Evolutionary conservation across 2,113 vertebrate species (phyloP).

Genomic region (Chaetodon auriga): DNA sequence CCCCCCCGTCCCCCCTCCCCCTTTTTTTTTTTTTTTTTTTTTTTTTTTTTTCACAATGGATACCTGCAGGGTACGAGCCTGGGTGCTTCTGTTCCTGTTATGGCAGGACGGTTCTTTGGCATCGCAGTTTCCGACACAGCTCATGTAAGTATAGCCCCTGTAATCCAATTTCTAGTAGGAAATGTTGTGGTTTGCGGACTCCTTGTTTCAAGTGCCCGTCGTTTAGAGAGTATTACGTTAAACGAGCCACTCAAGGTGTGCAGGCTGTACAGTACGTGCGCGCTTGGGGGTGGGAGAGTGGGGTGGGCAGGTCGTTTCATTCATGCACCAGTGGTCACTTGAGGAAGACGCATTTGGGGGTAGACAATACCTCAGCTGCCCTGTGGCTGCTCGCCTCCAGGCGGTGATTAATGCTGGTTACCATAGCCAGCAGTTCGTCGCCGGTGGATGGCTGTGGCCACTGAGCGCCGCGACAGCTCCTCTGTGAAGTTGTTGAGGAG

Average conservation of each 20-base stretch:
- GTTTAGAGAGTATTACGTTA: background rate
- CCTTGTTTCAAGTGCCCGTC: conserved; percentile 1
- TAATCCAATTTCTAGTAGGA: conserved; percentile 48
- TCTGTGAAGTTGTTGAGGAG: conserved; percentile 64
- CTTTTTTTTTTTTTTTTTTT: background rate
- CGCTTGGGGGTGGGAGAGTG: conserved; percentile 11
- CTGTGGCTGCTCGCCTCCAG: conserved; percentile 10
- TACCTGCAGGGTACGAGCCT: conserved; percentile 88
- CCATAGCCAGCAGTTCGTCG: conserved; percentile 29
- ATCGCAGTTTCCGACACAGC: conserved; percentile 91
- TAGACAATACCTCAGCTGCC: background rate
- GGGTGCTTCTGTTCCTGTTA: conserved; percentile 88
- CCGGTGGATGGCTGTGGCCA: conserved; percentile 24
- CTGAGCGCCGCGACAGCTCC: conserved; percentile 27
- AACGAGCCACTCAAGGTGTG: conserved; percentile 34
- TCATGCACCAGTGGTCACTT: conserved; percentile 53
- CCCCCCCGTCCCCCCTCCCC: background rate
- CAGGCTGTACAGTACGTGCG: background rate
- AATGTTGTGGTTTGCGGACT: background rate
- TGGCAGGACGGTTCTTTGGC: conserved; percentile 83
- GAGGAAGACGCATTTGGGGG: conserved; percentile 1
- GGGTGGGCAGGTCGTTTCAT: conserved; percentile 56
- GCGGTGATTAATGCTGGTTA: conserved; percentile 31
- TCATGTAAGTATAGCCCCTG: conserved; percentile 88
- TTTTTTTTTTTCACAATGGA: conserved; percentile 86